A percentile compares a stretch with the other conserved stretches of the same genome.
Evolutionary conservation across 2,888 invertebrate genomes (phyloP).

Genomic region (Mechanitis messenoides): DNA sequence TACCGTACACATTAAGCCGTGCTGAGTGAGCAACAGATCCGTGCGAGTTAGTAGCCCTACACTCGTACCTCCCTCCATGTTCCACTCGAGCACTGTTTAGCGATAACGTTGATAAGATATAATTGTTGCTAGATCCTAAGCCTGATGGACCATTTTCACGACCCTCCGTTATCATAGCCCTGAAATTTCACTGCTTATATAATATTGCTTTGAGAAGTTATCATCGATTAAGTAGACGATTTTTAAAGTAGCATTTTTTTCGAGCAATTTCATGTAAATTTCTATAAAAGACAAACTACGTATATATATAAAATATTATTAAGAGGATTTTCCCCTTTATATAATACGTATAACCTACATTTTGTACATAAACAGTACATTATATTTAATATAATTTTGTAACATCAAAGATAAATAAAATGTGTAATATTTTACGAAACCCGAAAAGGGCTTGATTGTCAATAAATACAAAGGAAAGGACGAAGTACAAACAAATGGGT

Average conservation of each 20-base stretch:
- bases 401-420: slow-evolving; percentile 1
- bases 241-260: no score
- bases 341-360: no score
- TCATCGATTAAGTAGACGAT: neutral
- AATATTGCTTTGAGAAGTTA: slow-evolving; percentile 1
- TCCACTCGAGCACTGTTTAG: slow-evolving; percentile 85
- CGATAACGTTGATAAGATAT: slow-evolving; percentile 88
- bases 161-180: slow-evolving; percentile 64
- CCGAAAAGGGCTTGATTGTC: slow-evolving; percentile 5
- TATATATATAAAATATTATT: no score
- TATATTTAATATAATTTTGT: no score
- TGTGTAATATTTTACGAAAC: slow-evolving; percentile 5
- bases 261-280: no score
- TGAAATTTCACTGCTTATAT: slow-evolving; percentile 28
- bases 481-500: slow-evolving; percentile 5
- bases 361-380: no score
- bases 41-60: slow-evolving; percentile 84
- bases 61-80: slow-evolving; percentile 91
- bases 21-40: slow-evolving; percentile 84
- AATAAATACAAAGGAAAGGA: slow-evolving; percentile 7
- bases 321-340: no score
- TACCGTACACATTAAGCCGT: slow-evolving; percentile 88
- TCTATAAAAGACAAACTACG: no score
- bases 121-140: slow-evolving; percentile 73
- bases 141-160: slow-evolving; percentile 59